Percentiles rank a stretch among this genome's conserved stretches.
Conservation (phyloP, 2,888 invertebrate genomes). For the Lepidochrysops patricia region DNA sequence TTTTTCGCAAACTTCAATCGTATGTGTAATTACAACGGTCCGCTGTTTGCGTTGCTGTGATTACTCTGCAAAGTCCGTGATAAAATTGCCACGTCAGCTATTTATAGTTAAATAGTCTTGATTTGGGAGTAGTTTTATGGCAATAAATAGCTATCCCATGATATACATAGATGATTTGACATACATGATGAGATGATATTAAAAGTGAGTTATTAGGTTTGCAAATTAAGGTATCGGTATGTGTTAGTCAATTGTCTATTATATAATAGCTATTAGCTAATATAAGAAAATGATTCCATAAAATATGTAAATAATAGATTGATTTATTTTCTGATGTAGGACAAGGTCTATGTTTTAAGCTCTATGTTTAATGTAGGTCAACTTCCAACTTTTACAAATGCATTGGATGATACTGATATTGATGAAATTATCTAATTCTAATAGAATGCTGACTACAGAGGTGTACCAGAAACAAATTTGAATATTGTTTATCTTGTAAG, state of each 20-base stretch:
- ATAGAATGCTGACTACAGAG: too few species aligned
- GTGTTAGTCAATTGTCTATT: not conserved
- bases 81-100: not conserved
- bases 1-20: constrained; percentile 12
- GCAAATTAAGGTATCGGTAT: too few species aligned
- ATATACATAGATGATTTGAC: too few species aligned
- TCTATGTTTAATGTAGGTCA: not conserved
- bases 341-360: not conserved
- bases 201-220: too few species aligned
- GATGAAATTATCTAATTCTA: not conserved
- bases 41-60: not conserved
- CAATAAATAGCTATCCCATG: too few species aligned
- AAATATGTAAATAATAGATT: not conserved
- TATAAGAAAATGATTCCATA: not conserved
- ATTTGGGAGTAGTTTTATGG: not conserved
- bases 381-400: not conserved
- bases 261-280: not conserved
- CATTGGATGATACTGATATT: not conserved
- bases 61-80: not conserved
- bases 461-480: too few species aligned
- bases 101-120: not conserved
- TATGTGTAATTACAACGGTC: constrained; percentile 12
- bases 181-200: too few species aligned
- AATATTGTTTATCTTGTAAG: too few species aligned
- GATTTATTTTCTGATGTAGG: not conserved